phyloP scores from a whole-genome alignment of 2,888 invertebrate species.

The Andrena flavipes region DNA sequence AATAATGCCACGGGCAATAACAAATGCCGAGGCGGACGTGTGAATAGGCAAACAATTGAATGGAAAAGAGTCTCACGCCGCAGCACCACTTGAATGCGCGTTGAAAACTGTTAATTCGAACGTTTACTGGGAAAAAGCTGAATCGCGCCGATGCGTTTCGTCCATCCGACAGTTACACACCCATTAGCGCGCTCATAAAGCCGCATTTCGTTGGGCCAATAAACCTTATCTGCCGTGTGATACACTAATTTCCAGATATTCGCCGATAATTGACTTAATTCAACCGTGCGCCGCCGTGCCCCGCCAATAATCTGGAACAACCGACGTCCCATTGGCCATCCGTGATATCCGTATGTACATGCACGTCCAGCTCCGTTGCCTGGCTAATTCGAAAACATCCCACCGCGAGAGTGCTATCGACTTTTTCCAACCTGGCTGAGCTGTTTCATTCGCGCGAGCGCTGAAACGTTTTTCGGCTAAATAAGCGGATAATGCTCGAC shows the following conservation, averaged over 20 bases:
- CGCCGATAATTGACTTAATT: constrained; percentile 69
- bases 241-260: constrained; percentile 69
- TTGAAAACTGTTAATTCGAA: constrained; percentile 51
- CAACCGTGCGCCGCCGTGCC: constrained; percentile 28
- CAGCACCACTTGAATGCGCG: not conserved
- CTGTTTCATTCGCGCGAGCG: not conserved
- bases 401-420: not conserved
- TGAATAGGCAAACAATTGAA: not conserved
- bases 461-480: not conserved
- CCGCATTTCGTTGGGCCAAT: constrained; percentile 54
- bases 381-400: constrained; percentile 36
- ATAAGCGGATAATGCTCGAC: not conserved
- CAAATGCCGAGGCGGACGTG: not conserved
- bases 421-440: not conserved
- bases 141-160: constrained; percentile 8
- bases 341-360: constrained; percentile 7
- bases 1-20: not conserved
- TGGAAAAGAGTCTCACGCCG: not conserved
- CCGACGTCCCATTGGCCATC: not conserved
- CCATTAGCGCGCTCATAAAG: constrained; percentile 62
- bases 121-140: constrained; percentile 51
- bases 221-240: constrained; percentile 53
- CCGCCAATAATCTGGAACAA: constrained; percentile 59
- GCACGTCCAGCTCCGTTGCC: constrained; percentile 24
- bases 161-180: constrained; percentile 42